Evolutionary conservation across 1,140 invertebrate genomes (phyloP), one percentile per base, ranked within the genome.

Genomic region (Drosophila trapezifrons): DNA sequence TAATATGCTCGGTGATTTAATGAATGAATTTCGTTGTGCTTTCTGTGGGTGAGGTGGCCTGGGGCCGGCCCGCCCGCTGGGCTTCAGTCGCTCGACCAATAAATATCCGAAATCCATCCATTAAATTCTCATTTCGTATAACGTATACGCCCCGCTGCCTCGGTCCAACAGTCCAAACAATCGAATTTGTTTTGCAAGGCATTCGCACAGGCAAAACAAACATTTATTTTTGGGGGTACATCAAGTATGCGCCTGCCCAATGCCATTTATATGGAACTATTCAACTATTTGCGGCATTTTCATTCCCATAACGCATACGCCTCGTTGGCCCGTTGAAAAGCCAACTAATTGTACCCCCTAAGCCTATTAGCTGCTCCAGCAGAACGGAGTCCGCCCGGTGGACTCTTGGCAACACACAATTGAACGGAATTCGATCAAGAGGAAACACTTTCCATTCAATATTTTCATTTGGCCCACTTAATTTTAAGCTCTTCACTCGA

Each of bases 1-100:
- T 71, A 70, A 71, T 58, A 58, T 49, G 52, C 65, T 47, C 43
- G 7, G 35, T 70, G 66, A 71, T 71, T 72, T 58, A 71, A 71
- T 71, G 52, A 49, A 71, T 71, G 35, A 58, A 40, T 40, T 37
- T 46, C n/a, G 35, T 13, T 71, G 47, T 37, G 49, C 20, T 38
- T 46, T 38, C 42, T 17, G 32, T 7, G 40, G 49, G 29, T 10
- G 22, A 9, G 49, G 20, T 10, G 22, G 12, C 29, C 5, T 5
- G 20, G 10, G 29, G 49, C 12, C 13, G 13, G 13, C 0, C 5
- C 10, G n/a, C 51, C 42, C 51, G 52, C 43, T 20, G 65, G 25
- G 65, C 51, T 10, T 35, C 43, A 71, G 17, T 29, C 27, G 49
- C 7, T 38, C 8, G 4, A 18, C 4, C 35, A 38, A 72, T 72